A percentile compares a stretch with the other conserved stretches of the same genome.
Conservation (phyloP, 2,113 vertebrate genomes). For the Seriola aureovittata region DNA sequence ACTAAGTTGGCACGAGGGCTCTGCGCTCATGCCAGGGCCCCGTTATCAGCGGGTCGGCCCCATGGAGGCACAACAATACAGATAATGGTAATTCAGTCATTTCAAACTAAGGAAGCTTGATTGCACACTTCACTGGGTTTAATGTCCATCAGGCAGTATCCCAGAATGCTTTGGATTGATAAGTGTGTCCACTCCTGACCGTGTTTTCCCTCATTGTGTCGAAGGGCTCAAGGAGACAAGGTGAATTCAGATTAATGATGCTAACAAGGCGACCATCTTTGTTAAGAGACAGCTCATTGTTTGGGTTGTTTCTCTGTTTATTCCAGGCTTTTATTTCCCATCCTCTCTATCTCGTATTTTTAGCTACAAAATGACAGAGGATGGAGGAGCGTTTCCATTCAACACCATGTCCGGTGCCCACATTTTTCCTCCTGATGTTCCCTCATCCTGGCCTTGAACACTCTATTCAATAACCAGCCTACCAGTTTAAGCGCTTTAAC, state of each 20-base stretch:
- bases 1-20: conserved; percentile 64
- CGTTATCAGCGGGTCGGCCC: conserved; percentile 28
- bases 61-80: conserved; percentile 51
- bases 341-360: conserved; percentile 29
- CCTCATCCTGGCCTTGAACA: conserved; percentile 89
- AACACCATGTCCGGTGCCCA: conserved; percentile 14
- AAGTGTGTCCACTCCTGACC: conserved; percentile 22
- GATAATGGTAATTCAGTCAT: conserved; percentile 75
- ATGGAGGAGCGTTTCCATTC: conserved; percentile 23
- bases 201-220: background rate
- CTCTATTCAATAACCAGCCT: conserved; percentile 49
- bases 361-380: conserved; percentile 27
- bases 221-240: conserved; percentile 23
- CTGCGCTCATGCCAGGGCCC: conserved; percentile 48
- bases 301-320: conserved; percentile 30
- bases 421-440: conserved; percentile 73
- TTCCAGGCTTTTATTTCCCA: conserved; percentile 23
- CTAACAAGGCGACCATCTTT: background rate
- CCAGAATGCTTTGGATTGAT: conserved; percentile 25
- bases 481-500: conserved; percentile 54
- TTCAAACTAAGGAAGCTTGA: conserved; percentile 35
- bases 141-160: conserved; percentile 27
- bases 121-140: conserved; percentile 51
- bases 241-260: conserved; percentile 29
- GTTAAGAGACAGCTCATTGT: conserved; percentile 13